phyloP scores from a whole-genome alignment of 2,888 invertebrate genomes.

The Xanthia togata region DNA sequence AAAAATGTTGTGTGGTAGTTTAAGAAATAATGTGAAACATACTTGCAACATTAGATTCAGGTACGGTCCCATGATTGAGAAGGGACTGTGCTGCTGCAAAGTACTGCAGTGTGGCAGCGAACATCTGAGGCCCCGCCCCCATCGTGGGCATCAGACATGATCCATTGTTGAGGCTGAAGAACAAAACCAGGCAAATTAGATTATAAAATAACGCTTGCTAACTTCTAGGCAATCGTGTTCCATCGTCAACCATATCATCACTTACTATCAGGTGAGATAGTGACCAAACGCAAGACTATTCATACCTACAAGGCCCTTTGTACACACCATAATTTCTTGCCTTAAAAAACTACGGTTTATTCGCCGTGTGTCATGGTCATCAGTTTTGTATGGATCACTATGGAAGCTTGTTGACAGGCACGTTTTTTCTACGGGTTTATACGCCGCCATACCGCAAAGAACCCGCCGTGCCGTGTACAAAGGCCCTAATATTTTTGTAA shows the following conservation, averaged over 20 bases:
- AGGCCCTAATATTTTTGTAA: too few species aligned
- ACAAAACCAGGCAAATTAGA: not conserved
- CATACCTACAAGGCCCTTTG: too few species aligned
- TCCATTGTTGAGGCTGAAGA: constrained; percentile 21
- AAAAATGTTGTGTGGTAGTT: not conserved
- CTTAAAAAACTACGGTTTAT: too few species aligned
- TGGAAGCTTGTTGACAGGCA: too few species aligned
- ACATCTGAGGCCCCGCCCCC: constrained; percentile 37
- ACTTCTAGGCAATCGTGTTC: not conserved
- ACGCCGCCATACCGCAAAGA: too few species aligned
- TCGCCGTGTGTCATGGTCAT: too few species aligned
- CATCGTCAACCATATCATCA: too few species aligned
- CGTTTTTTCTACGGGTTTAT: too few species aligned
- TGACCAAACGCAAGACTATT: not conserved
- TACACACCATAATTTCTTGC: too few species aligned
- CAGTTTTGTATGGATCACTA: too few species aligned
- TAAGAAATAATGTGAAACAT: constrained; percentile 1
- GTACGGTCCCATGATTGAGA: constrained; percentile 17
- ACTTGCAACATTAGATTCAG: constrained; percentile 43
- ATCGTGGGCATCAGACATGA: constrained; percentile 42
- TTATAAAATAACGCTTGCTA: not conserved
- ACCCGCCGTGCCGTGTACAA: too few species aligned
- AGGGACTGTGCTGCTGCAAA: constrained; percentile 54
- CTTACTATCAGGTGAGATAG: not conserved
- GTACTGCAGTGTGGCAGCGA: constrained; percentile 49